Evolutionary conservation across 2,797 vertebrate species (phyloP), one percentile per base, ranked within the genome.

Genomic region (Lerista edwardsae): DNA sequence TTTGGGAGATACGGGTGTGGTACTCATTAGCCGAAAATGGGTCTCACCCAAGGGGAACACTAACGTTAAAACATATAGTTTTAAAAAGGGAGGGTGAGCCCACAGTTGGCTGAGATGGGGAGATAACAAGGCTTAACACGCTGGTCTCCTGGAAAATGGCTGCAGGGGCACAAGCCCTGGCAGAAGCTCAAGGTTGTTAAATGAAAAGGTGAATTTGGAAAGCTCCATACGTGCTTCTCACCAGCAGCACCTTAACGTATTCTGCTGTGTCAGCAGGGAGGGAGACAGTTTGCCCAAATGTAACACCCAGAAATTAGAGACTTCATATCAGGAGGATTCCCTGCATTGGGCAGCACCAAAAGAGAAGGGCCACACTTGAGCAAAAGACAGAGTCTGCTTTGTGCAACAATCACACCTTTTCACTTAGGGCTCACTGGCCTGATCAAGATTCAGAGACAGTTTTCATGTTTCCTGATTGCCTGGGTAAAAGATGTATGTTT

Each of bases 61-160:
- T 86, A 72, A 65, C 64, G 67, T 69, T 81, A 47, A 83, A 68
- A 34, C 21, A 87, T 68, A 19, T 21, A 44, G 39, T 90, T 73
- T 84, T 57, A 68, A 55, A n/a, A 84, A 84, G 80, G 82, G n/a
- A 75, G 59, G 51, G 31, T 25, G 77, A 79, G 10, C 85, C 69
- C 75, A 77, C 86, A 75, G 75, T 29, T 84, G 84, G 36, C 69
- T 85, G 75, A 69, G 80, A 78, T 34, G 25, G 75, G 78, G 31
- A 73, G 80, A 27, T 67, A 85, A 78, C 75, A 85, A 51, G 84
- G 44, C 84, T 84, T 87, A 76, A 78, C 71, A 84, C 88, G 68
- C 76, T 84, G 78, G 73, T 80, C 79, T 85, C 59, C 61, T 29
- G 80, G 71, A 79, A 79, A 91, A 62, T 61, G 80, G 55, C 64